A percentile compares a stretch with the other conserved stretches of the same genome.
phyloP scores from a whole-genome alignment of 2,888 invertebrate genomes.

The Erebia aethiops region DNA sequence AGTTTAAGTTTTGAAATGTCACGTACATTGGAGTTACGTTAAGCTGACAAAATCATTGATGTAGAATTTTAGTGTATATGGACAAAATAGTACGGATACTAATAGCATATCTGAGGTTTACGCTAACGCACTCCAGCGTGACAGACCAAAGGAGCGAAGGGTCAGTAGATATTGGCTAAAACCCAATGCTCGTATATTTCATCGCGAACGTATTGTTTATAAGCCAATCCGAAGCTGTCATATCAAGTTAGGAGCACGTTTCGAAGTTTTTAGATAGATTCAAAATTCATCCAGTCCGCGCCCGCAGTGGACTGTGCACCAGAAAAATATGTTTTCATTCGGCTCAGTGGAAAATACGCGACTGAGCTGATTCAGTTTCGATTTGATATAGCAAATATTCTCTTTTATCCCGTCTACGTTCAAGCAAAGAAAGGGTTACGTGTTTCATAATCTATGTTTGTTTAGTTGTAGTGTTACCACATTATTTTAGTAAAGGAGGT shows the following conservation, averaged over 20 bases:
- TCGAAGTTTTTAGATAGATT: slow-evolving; percentile 16
- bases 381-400: not conserved
- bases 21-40: too few relatives aligned
- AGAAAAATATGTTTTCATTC: slow-evolving; percentile 16
- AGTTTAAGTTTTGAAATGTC: too few relatives aligned
- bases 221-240: slow-evolving; percentile 6
- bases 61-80: too few relatives aligned
- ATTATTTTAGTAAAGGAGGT: too few relatives aligned
- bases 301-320: not conserved
- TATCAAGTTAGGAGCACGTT: slow-evolving; percentile 12
- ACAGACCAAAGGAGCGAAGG: too few relatives aligned
- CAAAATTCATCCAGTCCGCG: slow-evolving; percentile 2
- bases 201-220: not conserved
- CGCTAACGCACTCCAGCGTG: too few relatives aligned
- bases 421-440: too few relatives aligned
- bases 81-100: too few relatives aligned
- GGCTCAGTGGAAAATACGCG: not conserved
- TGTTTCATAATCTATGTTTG: too few relatives aligned
- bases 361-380: not conserved
- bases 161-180: not conserved
- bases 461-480: too few relatives aligned
- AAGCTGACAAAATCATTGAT: too few relatives aligned
- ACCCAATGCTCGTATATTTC: not conserved
- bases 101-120: too few relatives aligned
- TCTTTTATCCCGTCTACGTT: not conserved